Evolutionary conservation across 1,140 invertebrate genomes (phyloP).

Genomic region (Cyclargus thomasi): DNA sequence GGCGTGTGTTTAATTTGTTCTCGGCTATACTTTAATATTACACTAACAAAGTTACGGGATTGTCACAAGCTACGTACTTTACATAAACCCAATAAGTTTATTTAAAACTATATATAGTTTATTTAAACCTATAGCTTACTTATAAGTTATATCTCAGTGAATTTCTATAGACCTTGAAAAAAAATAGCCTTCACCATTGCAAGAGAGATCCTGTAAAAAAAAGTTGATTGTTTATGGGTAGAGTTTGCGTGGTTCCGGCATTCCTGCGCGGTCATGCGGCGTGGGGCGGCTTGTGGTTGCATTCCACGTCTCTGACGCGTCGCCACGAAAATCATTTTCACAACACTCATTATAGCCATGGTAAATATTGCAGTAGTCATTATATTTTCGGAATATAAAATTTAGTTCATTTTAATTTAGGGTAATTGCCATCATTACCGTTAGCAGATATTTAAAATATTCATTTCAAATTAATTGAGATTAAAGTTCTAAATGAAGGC

Average conservation of each 20-base stretch:
- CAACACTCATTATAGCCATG: neutral
- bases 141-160: neutral
- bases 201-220: neutral
- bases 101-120: too few relatives aligned
- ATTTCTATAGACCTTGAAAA: neutral
- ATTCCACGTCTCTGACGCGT: conserved; percentile 21
- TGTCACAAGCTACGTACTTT: too few relatives aligned
- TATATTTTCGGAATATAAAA: too few relatives aligned
- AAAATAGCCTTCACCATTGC: neutral
- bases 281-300: conserved; percentile 17
- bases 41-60: too few relatives aligned
- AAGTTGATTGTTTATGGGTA: neutral
- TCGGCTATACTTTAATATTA: too few relatives aligned
- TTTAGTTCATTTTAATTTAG: too few relatives aligned
- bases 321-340: neutral
- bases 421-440: too few relatives aligned
- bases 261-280: conserved; percentile 25
- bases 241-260: conserved; percentile 19
- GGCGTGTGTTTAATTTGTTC: too few relatives aligned
- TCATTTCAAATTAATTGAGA: too few relatives aligned
- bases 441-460: too few relatives aligned
- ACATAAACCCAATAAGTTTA: too few relatives aligned
- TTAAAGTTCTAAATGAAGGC: too few relatives aligned
- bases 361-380: neutral
- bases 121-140: neutral